These are phyloP conservation scores for Pluvialis apricaria DNA, from an alignment of 2,113 vertebrate species.

Conservation along the genomic window DNA sequence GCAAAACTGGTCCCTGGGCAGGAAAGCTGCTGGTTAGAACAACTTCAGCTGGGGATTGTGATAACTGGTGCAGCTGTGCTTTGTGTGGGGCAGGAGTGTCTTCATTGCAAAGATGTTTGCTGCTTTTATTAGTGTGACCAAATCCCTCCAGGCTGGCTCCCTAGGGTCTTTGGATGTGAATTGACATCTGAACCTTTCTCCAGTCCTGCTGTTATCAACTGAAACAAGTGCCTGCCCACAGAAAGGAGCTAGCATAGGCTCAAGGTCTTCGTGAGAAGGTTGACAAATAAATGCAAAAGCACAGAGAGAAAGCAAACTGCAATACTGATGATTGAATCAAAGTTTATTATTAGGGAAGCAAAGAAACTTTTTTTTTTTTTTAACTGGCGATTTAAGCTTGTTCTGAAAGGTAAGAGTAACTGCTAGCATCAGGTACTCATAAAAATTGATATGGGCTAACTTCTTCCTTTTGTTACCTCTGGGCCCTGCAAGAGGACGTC, in stretches of 20 bases:
- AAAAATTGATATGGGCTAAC: neutral
- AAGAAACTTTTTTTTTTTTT: neutral
- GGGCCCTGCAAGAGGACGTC: too few species aligned
- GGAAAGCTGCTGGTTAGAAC: neutral
- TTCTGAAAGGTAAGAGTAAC: neutral
- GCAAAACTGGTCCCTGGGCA: neutral
- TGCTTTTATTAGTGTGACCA: neutral
- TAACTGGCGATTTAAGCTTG: neutral
- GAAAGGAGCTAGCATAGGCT: neutral
- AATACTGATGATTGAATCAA: neutral
- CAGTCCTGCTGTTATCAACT: accelerated
- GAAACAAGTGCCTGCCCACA: neutral
- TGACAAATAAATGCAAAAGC: neutral
- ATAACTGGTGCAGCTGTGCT: neutral
- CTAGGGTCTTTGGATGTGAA: neutral
- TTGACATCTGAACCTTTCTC: neutral
- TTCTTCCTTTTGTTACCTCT: too few species aligned
- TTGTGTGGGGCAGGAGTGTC: neutral
- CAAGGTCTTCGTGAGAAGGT: neutral
- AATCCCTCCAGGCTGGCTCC: neutral
- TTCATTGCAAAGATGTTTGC: neutral
- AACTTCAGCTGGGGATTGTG: neutral
- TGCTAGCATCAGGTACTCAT: neutral
- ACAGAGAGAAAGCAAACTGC: neutral
- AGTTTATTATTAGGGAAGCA: neutral